Conservation (phyloP, 2,888 invertebrate species). For the Clistopyga incitator region DNA sequence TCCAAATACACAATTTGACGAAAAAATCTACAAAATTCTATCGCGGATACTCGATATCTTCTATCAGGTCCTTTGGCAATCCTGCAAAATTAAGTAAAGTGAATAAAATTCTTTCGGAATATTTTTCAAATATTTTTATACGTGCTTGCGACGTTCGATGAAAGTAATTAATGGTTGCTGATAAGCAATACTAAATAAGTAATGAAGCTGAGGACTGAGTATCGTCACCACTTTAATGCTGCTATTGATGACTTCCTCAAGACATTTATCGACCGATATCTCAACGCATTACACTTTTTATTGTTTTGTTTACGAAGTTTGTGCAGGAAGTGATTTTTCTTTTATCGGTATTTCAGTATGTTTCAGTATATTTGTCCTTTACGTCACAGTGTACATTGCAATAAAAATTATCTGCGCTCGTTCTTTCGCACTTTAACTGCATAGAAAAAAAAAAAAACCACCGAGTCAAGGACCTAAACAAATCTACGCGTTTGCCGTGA, state of each 20-base stretch:
- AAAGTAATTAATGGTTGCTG: neutral
- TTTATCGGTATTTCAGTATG: neutral
- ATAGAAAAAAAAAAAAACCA: conserved; percentile 4
- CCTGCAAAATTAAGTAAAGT: neutral
- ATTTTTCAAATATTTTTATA: neutral
- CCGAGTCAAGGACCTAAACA: conserved; percentile 54
- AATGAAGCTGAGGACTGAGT: neutral
- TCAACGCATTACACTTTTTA: neutral
- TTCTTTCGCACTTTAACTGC: conserved; percentile 6
- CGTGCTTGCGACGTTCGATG: neutral
- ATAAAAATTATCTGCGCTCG: conserved; percentile 15
- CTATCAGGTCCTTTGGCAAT: neutral
- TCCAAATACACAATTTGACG: neutral
- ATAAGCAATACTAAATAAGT: neutral
- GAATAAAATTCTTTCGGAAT: neutral
- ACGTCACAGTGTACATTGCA: neutral
- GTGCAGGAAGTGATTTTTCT: neutral
- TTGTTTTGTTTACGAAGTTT: neutral
- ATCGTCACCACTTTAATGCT: too few species aligned
- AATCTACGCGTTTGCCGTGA: conserved; percentile 42
- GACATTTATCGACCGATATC: neutral
- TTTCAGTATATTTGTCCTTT: neutral
- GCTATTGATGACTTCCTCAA: neutral
- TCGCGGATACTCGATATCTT: conserved; percentile 8
- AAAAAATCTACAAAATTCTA: neutral